Evolutionary conservation across 2,888 invertebrate species (phyloP), one percentile per base, ranked within the genome.

Genomic region (Anagyrus pseudococci): DNA sequence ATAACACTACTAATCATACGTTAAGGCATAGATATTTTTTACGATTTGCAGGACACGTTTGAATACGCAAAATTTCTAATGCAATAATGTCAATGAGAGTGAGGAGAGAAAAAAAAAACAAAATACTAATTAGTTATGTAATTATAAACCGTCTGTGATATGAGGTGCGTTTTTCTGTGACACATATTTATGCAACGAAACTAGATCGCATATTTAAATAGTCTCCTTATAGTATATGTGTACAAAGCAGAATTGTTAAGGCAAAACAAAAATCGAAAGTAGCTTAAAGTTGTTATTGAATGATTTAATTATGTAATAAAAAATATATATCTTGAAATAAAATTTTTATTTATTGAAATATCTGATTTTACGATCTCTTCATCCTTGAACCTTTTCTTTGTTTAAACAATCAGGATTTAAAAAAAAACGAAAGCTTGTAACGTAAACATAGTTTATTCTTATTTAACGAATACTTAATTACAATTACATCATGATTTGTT

Each of bases 101-200:
- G n/a, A n/a, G n/a, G n/a, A 46, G n/a, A 15, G 17, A 23, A 62
- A 49, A 29, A 43, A 43, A 40, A 52, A 23, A 41, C 25, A 22
- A 52, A 49, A 61, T n/a, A 52, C 41, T 58, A 58, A 41, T 37
- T 63, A 50, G 20, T 58, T 61, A 55, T 25, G 29, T 52, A 56
- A 17, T 60, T 63, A 58, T 56, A 47, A 56, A 67, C 67, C 68
- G 58, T 69, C 71, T 71, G 70, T 72, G 69, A 72, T 72, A 68
- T 65, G 64, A 66, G 62, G 62, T 68, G 63, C 68, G 67, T 64
- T 64, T n/a, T 64, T 64, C 60, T 61, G 43, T 61, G 43, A 62
- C 41, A 41, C 50, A 59, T 57, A 66, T 58, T 58, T 59, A 66
- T 52, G 66, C 58, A 68, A 62, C 44, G 46, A 61, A 56, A 37